Percentiles rank a stretch among this genome's conserved stretches.
Evolutionary conservation across 1,140 invertebrate species (phyloP).

Genomic region (Phthorimaea operculella): DNA sequence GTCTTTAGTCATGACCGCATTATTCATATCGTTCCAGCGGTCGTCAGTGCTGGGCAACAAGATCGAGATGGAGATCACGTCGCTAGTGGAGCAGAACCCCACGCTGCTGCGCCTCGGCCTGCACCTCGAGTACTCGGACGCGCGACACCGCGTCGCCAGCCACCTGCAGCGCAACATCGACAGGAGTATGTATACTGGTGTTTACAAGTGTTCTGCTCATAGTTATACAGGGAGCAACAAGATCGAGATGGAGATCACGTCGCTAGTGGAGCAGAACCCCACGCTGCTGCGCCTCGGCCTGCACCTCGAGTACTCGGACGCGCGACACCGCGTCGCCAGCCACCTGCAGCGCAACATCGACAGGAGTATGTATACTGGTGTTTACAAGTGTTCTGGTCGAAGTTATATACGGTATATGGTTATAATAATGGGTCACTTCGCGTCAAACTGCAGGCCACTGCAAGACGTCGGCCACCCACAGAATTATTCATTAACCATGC

Average conservation of each 20-base stretch:
- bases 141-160: constrained; percentile 89
- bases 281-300: constrained; percentile 92
- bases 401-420: no score
- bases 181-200: constrained; percentile 86
- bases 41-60: constrained; percentile 95
- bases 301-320: constrained; percentile 96
- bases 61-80: constrained; percentile 97
- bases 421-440: no score
- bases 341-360: constrained; percentile 97
- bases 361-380: constrained; percentile 86
- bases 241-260: constrained; percentile 97
- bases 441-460: no score
- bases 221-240: no score
- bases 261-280: constrained; percentile 92
- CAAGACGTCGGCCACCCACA: no score
- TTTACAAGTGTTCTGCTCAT: no score
- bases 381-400: no score
- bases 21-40: constrained; percentile 81
- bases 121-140: constrained; percentile 96
- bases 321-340: constrained; percentile 89
- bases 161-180: constrained; percentile 97
- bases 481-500: no score
- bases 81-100: constrained; percentile 92
- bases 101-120: constrained; percentile 92
- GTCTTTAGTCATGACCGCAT: no score